Evolutionary conservation across 2,113 vertebrate genomes (phyloP), one percentile per base, ranked within the genome.

Genomic region (Sterrhoptilus dennistouni): DNA sequence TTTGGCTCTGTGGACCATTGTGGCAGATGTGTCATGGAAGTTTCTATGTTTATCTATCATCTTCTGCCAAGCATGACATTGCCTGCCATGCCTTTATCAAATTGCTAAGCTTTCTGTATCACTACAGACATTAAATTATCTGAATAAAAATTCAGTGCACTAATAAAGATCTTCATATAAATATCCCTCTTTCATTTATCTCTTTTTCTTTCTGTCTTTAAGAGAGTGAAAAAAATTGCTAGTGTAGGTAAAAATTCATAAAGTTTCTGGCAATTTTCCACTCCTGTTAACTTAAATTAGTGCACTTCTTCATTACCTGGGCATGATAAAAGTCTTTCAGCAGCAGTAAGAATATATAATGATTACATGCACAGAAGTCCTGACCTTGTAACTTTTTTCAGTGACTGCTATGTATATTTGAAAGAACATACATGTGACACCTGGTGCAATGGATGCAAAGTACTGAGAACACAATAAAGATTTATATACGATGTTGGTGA

Each of bases 401-500:
- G 59, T 56, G 17, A 61, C 9, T 36, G 5, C 33, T 19, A 21
- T 2, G 5, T 42, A 22, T 35, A 68, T 86, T 44, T 63, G 24
- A 84, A 87, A 81, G 11, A 33, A 47, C 20, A 66, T 15, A 31
- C 4, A 18, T 21, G n/a, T 9, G 1, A 66, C 1, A 0, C 16
- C 70, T 64, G 14, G 21, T 69, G 40, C 25, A 76, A 27, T 54
- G 3, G 2, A 23, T 12, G 13, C 29, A 89, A 59, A 23, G 71
- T 24, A 68, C 4, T 1, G 0, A 75, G 59, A 89, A 61, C 22
- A 77, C 2, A 0, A 27, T 45, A 24, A 49, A 72, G 44, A 54
- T 25, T 47, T 27, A 29, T 7, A 74, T 23, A 27, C 0, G 1
- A 3, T 4, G 3, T 2, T 68, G 57, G n/a, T 52, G 71, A 52